Conservation (phyloP, 1,140 invertebrate species). For the Drosophila kurseongensis region DNA sequence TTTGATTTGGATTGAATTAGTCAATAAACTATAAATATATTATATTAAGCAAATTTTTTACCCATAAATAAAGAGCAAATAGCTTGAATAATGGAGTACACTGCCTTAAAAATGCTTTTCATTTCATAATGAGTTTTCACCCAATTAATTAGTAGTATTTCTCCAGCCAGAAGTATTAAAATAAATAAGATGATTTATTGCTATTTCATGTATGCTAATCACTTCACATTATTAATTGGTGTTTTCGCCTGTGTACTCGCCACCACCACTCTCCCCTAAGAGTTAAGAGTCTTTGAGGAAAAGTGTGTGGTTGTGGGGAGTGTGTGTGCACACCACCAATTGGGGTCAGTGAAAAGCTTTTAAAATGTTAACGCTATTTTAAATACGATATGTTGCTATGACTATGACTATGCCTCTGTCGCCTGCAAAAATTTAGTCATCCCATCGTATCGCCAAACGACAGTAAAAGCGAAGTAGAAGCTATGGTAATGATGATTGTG, state of each 20-base stretch:
- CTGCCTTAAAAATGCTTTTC: background rate
- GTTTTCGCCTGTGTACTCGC: slow-evolving; percentile 23
- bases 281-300: slow-evolving; percentile 28
- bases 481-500: slow-evolving; percentile 33
- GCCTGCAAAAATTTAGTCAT: slow-evolving; percentile 68
- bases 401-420: slow-evolving; percentile 25
- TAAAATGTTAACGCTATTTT: slow-evolving; percentile 83
- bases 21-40: no score
- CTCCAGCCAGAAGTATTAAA: background rate
- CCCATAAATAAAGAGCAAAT: accelerated
- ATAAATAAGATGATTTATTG: background rate
- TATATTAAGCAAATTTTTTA: no score
- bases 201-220: slow-evolving; percentile 5
- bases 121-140: background rate
- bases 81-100: no score
- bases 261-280: slow-evolving; percentile 25
- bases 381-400: slow-evolving; percentile 72
- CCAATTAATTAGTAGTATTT: background rate
- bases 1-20: no score
- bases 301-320: slow-evolving; percentile 34
- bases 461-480: slow-evolving; percentile 68
- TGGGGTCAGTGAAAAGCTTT: slow-evolving; percentile 84
- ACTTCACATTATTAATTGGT: slow-evolving; percentile 17
- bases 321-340: slow-evolving; percentile 61
- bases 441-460: slow-evolving; percentile 67